phyloP scores from a whole-genome alignment of 2,888 invertebrate genomes.

The Argynnis bischoffii region DNA sequence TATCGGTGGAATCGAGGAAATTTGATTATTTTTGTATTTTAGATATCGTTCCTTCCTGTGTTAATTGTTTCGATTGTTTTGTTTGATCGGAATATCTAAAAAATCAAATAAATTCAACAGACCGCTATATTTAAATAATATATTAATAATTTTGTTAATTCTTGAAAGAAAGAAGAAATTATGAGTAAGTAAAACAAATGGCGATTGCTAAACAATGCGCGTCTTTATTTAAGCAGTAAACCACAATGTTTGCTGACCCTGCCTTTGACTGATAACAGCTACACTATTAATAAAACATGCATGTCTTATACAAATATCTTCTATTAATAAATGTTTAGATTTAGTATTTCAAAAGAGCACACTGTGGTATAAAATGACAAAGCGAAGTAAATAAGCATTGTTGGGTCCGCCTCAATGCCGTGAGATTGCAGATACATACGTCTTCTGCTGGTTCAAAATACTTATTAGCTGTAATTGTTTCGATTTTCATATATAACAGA shows the following conservation, averaged over 20 bases:
- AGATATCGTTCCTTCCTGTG: slow-evolving; percentile 16
- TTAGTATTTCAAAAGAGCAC: slow-evolving; percentile 11
- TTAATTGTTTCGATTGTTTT: background rate
- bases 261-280: slow-evolving; percentile 73
- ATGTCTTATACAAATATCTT: slow-evolving; percentile 11
- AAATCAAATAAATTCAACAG: no score
- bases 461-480: no score
- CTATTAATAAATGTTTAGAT: slow-evolving; percentile 7
- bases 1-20: slow-evolving; percentile 48
- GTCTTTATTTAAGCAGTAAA: slow-evolving; percentile 40
- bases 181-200: slow-evolving; percentile 22
- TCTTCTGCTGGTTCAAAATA: no score
- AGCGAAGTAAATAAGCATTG: background rate
- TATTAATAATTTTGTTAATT: background rate
- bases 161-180: slow-evolving; percentile 10
- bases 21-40: slow-evolving; percentile 12
- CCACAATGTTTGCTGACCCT: slow-evolving; percentile 62
- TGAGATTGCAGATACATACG: no score
- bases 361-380: slow-evolving; percentile 9
- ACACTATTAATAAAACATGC: slow-evolving; percentile 28
- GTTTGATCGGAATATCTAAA: background rate
- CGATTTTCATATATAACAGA: no score
- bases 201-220: slow-evolving; percentile 41
- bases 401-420: no score
- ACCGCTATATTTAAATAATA: no score